Evolutionary conservation across 2,888 invertebrate genomes (phyloP).

Genomic region (Scrobipalpa costella): DNA sequence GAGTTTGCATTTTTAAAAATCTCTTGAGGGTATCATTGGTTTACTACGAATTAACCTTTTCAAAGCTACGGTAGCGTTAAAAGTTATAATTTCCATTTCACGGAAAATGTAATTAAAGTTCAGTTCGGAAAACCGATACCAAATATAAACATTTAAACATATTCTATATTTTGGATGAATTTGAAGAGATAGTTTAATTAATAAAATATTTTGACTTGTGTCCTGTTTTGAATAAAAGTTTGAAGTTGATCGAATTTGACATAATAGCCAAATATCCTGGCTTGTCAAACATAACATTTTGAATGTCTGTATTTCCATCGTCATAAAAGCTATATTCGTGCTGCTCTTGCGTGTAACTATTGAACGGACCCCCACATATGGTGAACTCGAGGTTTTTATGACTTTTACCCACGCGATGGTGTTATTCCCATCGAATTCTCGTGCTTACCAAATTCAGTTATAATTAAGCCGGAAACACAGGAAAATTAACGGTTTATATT

Average conservation of each 20-base stretch:
- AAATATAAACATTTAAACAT: too few relatives aligned
- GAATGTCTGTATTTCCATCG: not conserved
- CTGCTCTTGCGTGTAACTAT: not conserved
- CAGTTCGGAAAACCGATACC: too few relatives aligned
- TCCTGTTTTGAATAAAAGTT: not conserved
- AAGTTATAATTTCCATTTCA: too few relatives aligned
- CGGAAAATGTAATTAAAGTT: too few relatives aligned
- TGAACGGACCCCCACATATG: not conserved
- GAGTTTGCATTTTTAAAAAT: too few relatives aligned
- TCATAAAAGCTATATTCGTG: not conserved
- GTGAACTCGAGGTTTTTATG: not conserved
- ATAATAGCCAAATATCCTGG: not conserved
- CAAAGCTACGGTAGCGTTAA: too few relatives aligned
- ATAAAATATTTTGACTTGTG: too few relatives aligned
- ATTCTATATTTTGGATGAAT: too few relatives aligned
- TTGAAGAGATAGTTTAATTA: too few relatives aligned
- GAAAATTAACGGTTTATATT: constrained; percentile 6
- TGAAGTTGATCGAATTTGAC: not conserved
- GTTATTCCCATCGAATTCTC: not conserved
- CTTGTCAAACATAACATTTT: not conserved
- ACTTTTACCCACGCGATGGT: not conserved
- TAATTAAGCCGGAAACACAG: not conserved
- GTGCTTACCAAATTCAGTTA: not conserved
- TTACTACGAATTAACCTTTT: too few relatives aligned
- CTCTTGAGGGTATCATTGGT: too few relatives aligned